Evolutionary conservation across 2,113 vertebrate species (phyloP).

Genomic region (Physeter macrocephalus): DNA sequence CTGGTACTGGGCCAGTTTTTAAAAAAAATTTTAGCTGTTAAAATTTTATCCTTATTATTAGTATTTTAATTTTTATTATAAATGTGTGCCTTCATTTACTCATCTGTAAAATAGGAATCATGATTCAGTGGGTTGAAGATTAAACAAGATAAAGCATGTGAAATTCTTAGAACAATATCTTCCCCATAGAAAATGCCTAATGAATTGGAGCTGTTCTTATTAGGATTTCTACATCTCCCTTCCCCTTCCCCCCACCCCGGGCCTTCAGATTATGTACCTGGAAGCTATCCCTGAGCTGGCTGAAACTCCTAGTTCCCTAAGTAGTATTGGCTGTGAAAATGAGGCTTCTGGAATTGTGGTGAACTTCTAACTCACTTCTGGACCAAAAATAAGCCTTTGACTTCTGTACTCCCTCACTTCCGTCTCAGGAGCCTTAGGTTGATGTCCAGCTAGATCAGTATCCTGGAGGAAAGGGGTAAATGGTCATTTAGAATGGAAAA

Average conservation of each 20-base stretch:
- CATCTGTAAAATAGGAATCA: slow-evolving; percentile 12
- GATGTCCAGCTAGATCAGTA: neutral
- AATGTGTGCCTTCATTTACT: neutral
- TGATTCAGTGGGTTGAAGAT: neutral
- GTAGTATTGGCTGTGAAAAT: neutral
- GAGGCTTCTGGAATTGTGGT: neutral
- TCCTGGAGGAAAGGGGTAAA: neutral
- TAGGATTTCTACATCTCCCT: neutral
- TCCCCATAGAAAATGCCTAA: neutral
- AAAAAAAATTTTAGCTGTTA: neutral
- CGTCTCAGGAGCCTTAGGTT: neutral
- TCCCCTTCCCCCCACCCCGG: neutral
- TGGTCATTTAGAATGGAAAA: neutral
- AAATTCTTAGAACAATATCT: neutral
- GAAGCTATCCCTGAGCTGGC: neutral
- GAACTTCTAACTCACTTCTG: neutral
- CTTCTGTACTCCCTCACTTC: neutral
- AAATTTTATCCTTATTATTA: slow-evolving; percentile 12
- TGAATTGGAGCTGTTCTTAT: neutral
- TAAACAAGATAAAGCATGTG: neutral
- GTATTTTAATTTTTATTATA: slow-evolving; percentile 30
- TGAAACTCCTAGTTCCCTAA: neutral
- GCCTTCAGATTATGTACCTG: neutral
- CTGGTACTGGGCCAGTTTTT: neutral
- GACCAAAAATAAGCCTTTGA: neutral